A percentile compares a stretch with the other conserved stretches of the same genome.
phyloP scores from a whole-genome alignment of 2,888 invertebrate species.

The Leucania comma region DNA sequence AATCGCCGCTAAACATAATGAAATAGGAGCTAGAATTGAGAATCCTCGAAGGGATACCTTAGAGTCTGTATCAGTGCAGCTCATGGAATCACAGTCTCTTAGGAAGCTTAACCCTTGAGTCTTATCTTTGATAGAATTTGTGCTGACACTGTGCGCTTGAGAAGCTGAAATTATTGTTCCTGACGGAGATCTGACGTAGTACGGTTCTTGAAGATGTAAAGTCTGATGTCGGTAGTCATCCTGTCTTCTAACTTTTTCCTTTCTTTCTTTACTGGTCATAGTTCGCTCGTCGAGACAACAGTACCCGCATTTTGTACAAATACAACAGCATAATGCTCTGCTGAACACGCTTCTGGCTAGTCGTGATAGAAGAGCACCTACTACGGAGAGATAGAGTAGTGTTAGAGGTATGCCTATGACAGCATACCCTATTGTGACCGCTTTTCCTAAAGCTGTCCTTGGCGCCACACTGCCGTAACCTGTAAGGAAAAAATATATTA shows the following conservation, averaged over 20 bases:
- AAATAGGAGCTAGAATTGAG: constrained; percentile 96
- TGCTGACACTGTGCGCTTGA: constrained; percentile 86
- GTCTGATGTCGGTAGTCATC: constrained; percentile 92
- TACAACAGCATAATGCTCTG: constrained; percentile 95
- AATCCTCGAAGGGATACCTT: constrained; percentile 93
- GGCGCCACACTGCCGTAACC: constrained; percentile 98
- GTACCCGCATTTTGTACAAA: constrained; percentile 97
- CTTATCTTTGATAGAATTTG: constrained; percentile 86
- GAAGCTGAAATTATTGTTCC: constrained; percentile 89
- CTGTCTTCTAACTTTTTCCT: constrained; percentile 94
- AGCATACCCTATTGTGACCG: constrained; percentile 97
- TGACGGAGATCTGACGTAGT: constrained; percentile 91
- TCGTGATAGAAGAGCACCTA: constrained; percentile 95
- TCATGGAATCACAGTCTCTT: constrained; percentile 89
- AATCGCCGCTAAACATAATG: constrained; percentile 97
- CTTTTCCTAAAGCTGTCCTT: constrained; percentile 96
- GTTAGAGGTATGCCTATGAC: constrained; percentile 97
- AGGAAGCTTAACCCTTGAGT: constrained; percentile 84
- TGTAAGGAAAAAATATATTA: constrained; percentile 81
- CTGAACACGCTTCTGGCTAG: constrained; percentile 96
- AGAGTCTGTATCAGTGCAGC: constrained; percentile 93
- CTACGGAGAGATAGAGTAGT: constrained; percentile 96
- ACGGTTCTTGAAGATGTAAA: constrained; percentile 92
- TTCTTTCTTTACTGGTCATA: constrained; percentile 95
- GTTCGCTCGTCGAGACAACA: constrained; percentile 96